phyloP scores from a whole-genome alignment of 2,797 vertebrate species.

The Chaenodraco wilsoni region DNA sequence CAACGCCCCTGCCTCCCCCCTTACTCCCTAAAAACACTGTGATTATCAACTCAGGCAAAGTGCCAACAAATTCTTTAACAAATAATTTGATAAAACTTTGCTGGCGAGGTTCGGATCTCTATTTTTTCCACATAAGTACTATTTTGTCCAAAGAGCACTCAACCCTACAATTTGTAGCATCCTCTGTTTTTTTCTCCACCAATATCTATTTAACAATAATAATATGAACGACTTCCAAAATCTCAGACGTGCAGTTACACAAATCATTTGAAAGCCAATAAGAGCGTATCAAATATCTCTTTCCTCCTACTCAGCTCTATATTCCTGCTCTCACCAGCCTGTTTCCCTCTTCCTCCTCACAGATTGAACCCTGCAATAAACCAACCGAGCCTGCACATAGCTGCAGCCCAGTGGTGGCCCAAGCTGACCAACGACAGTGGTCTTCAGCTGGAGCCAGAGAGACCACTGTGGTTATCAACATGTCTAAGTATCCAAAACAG shows the following conservation, averaged over 20 bases:
- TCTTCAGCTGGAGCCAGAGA: conserved; percentile 67
- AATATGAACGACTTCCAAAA: conserved; percentile 47
- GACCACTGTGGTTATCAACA: conserved; percentile 62
- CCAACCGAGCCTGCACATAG: conserved; percentile 28
- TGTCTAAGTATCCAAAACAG: conserved; percentile 74
- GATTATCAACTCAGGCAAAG: conserved; percentile 3
- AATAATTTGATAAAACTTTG: conserved; percentile 36
- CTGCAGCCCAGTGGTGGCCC: conserved; percentile 46
- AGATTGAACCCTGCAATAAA: conserved; percentile 34
- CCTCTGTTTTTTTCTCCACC: conserved; percentile 47
- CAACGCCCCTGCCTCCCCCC: fast-evolving
- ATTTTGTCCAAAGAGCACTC: conserved; percentile 31
- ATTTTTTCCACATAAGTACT: conserved; percentile 49
- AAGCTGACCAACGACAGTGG: conserved; percentile 48
- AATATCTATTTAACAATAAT: conserved; percentile 55
- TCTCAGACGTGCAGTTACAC: conserved; percentile 54
- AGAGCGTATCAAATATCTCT: conserved; percentile 49
- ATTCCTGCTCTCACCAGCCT: conserved; percentile 8
- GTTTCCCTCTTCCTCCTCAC: conserved; percentile 3
- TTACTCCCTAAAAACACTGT: not conserved
- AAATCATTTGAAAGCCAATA: conserved; percentile 52
- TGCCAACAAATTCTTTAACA: conserved; percentile 7
- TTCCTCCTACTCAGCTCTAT: conserved; percentile 53
- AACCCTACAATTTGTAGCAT: conserved; percentile 58
- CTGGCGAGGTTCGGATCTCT: conserved; percentile 18